Evolutionary conservation across 2,113 vertebrate species (phyloP).

Genomic region (Cephalopterus ornatus): DNA sequence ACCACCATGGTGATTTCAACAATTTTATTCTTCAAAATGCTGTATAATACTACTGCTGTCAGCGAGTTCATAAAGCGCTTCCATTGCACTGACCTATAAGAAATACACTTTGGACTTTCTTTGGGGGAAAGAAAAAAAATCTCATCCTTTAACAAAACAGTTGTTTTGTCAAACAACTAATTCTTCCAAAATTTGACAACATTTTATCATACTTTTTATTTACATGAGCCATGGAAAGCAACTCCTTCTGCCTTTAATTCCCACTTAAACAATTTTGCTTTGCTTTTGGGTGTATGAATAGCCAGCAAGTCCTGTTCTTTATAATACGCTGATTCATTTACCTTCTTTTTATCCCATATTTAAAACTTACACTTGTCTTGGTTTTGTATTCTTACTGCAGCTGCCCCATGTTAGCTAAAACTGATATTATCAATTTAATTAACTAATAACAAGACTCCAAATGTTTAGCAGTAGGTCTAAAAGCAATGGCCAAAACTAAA

Average conservation of each 20-base stretch:
- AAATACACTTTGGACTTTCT: background rate
- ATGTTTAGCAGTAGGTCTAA: background rate
- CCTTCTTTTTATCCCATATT: background rate
- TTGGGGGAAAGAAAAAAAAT: background rate
- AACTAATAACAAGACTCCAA: background rate
- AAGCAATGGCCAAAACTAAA: background rate
- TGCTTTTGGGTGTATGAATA: background rate
- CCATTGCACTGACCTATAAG: background rate
- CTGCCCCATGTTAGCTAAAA: background rate
- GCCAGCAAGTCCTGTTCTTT: background rate
- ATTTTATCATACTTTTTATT: background rate
- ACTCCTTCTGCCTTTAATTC: background rate
- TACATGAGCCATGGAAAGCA: background rate
- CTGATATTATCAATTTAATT: background rate
- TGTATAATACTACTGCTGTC: background rate
- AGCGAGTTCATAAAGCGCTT: background rate
- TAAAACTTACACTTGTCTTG: background rate
- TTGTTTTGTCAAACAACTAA: background rate
- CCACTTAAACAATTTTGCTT: background rate
- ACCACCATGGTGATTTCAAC: background rate
- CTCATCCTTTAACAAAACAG: background rate
- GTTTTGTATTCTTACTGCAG: background rate
- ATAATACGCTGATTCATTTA: background rate
- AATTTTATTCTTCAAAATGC: background rate
- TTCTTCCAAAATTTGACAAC: background rate